These are phyloP conservation scores for Alethe castanea DNA, from an alignment of 2,113 vertebrate genomes.

Conservation along the genomic window DNA sequence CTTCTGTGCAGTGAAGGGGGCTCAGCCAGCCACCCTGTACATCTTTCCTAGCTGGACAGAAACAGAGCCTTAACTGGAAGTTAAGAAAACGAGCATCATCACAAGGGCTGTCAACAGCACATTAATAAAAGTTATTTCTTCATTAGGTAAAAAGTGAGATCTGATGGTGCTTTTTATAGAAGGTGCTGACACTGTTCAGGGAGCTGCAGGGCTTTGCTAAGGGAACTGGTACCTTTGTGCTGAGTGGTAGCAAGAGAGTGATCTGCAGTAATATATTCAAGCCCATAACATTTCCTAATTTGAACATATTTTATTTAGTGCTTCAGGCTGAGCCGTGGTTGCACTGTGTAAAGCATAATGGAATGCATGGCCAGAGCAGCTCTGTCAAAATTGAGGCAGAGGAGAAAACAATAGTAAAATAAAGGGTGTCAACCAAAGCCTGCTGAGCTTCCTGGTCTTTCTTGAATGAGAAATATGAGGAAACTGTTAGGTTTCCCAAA, in stretches of 20 bases:
- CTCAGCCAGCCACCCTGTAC: not conserved
- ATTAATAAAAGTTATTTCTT: slow-evolving; percentile 52
- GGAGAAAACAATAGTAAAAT: slow-evolving; percentile 44
- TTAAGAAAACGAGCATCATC: not conserved
- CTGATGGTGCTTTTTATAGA: slow-evolving; percentile 51
- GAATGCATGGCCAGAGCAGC: slow-evolving; percentile 37
- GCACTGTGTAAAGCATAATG: slow-evolving; percentile 26
- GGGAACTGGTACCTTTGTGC: slow-evolving; percentile 51
- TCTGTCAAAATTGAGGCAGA: slow-evolving; percentile 17
- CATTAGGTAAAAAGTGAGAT: slow-evolving; percentile 54
- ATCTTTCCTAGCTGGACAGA: slow-evolving; percentile 24
- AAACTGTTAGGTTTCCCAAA: slow-evolving; percentile 35
- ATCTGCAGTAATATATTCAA: slow-evolving; percentile 21
- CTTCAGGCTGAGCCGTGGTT: slow-evolving; percentile 43
- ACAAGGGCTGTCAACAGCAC: slow-evolving; percentile 28
- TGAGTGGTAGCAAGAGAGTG: slow-evolving; percentile 28
- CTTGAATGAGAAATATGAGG: slow-evolving; percentile 43
- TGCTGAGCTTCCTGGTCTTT: slow-evolving; percentile 47
- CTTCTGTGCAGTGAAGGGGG: not conserved
- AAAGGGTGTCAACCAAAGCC: slow-evolving; percentile 47
- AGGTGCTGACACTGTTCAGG: slow-evolving; percentile 27
- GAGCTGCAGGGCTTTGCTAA: slow-evolving; percentile 6
- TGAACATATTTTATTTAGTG: slow-evolving; percentile 54
- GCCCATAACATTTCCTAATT: slow-evolving; percentile 55
- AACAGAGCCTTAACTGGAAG: slow-evolving; percentile 63